Percentiles rank a stretch among this genome's conserved stretches.
These are phyloP conservation scores for Sphaeramia orbicularis DNA, from an alignment of 2,797 vertebrate species.

Conservation along the genomic window DNA sequence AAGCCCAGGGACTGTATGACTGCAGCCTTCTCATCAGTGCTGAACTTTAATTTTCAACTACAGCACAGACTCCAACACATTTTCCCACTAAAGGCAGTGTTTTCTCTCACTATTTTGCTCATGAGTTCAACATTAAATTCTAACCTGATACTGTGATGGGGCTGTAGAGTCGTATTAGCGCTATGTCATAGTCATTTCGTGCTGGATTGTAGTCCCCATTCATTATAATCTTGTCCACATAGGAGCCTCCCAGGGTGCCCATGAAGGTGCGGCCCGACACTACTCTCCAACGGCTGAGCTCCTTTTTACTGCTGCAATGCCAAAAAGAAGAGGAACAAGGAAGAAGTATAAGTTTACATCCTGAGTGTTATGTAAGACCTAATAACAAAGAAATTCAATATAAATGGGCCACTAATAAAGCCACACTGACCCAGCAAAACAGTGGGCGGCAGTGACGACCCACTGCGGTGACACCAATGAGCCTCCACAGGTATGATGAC, in stretches of 20 bases:
- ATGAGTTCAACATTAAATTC: neutral
- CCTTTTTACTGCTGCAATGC: constrained; percentile 62
- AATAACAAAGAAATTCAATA: neutral
- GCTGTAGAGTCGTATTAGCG: constrained; percentile 87
- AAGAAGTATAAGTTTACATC: constrained; percentile 44
- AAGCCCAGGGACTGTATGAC: too few relatives aligned
- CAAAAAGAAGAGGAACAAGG: neutral
- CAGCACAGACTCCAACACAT: too few relatives aligned
- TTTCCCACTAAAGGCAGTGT: too few relatives aligned
- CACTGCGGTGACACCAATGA: constrained; percentile 87
- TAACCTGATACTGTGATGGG: constrained; percentile 86
- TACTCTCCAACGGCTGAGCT: constrained; percentile 87
- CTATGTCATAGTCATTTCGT: constrained; percentile 88
- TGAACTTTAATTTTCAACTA: too few relatives aligned
- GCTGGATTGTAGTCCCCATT: constrained; percentile 46
- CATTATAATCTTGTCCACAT: constrained; percentile 88
- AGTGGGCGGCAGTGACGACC: constrained; percentile 93
- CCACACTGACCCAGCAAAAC: constrained; percentile 88
- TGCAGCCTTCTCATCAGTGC: neutral
- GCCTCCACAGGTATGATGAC: constrained; percentile 91
- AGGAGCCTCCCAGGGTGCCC: constrained; percentile 57
- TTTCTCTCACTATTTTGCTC: too few relatives aligned
- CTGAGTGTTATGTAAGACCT: neutral
- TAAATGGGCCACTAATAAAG: constrained; percentile 48
- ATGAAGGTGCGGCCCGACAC: constrained; percentile 81